Evolutionary conservation across 1,140 invertebrate species (phyloP).

Genomic region (Nixonia krombeini): DNA sequence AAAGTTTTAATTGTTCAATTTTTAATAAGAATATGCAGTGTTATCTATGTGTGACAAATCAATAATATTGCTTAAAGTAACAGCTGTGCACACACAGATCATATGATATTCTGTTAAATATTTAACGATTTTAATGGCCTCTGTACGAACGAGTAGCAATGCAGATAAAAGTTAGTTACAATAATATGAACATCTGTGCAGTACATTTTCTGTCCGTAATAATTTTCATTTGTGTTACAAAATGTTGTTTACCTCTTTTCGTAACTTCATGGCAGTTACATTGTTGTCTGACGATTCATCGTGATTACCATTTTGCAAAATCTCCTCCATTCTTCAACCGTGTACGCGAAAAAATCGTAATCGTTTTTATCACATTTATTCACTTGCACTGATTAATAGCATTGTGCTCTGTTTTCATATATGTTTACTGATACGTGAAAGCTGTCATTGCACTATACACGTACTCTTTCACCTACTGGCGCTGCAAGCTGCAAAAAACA

Average conservation of each 20-base stretch:
- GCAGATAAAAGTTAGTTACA: neutral
- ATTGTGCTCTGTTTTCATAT: conserved; percentile 8
- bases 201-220: neutral
- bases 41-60: no score
- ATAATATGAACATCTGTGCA: neutral
- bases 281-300: conserved; percentile 53
- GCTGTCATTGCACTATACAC: neutral
- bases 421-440: conserved; percentile 6
- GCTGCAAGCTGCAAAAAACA: no score
- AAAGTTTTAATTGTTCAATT: no score
- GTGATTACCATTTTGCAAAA: conserved; percentile 65
- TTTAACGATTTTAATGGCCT: neutral
- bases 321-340: conserved; percentile 57
- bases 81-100: neutral
- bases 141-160: neutral
- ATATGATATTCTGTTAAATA: neutral
- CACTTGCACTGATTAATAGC: neutral
- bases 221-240: neutral
- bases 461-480: no score
- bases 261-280: conserved; percentile 46
- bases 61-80: neutral
- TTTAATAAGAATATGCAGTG: no score
- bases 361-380: conserved; percentile 12
- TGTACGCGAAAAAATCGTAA: neutral
- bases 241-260: conserved; percentile 57